These are phyloP conservation scores for Mactra quadrangularis DNA, from an alignment of 1,140 invertebrate species.

Conservation along the genomic window DNA sequence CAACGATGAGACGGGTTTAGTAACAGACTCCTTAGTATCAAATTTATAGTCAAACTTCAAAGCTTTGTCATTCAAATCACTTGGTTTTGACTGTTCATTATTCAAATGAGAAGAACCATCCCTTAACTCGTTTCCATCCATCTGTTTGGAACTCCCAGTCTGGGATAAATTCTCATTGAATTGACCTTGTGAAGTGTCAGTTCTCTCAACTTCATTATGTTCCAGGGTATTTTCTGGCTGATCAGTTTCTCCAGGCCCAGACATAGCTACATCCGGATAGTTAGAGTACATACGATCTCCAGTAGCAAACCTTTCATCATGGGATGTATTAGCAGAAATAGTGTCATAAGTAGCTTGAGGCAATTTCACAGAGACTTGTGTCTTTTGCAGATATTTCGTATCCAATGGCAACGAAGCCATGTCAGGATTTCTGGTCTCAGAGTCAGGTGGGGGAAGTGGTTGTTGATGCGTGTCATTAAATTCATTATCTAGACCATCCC, in stretches of 20 bases:
- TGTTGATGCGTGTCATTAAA: not conserved
- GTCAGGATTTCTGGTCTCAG: not conserved
- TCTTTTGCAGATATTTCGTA: conserved; percentile 29
- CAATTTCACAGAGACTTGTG: conserved; percentile 54
- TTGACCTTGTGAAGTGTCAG: conserved; percentile 24
- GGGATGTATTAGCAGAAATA: conserved; percentile 29
- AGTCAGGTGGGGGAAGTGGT: not conserved
- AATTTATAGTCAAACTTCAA: too few relatives aligned
- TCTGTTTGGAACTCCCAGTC: not conserved
- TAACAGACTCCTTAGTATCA: too few relatives aligned
- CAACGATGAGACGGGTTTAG: too few relatives aligned
- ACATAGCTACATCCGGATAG: conserved; percentile 8
- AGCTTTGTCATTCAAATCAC: too few relatives aligned
- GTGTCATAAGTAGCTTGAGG: conserved; percentile 53
- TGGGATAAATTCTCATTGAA: not conserved
- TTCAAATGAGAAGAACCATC: too few relatives aligned
- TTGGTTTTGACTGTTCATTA: too few relatives aligned
- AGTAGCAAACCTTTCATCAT: conserved; percentile 32
- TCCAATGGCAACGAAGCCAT: conserved; percentile 20
- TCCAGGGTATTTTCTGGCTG: not conserved
- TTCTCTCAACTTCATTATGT: conserved; percentile 4
- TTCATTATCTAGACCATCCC: conserved; percentile 40
- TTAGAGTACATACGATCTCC: not conserved
- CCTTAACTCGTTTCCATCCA: not conserved
- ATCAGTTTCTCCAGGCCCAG: not conserved